Conservation (phyloP, 2,888 invertebrate species). For the Drosophila robusta region DNA sequence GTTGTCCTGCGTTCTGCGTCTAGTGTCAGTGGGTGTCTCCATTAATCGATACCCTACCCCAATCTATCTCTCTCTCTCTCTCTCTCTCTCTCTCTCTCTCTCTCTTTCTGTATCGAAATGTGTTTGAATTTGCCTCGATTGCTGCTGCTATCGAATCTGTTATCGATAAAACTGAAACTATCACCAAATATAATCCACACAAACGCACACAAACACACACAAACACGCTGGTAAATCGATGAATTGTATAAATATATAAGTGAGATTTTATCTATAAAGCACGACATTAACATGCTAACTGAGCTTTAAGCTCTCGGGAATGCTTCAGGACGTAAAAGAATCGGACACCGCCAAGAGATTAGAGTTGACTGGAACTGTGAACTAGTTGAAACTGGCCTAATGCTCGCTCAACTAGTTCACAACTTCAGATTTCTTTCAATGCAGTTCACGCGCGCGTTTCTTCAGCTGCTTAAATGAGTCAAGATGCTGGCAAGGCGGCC, state of each 20-base stretch:
- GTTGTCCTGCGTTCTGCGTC: constrained; percentile 43
- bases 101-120: constrained; percentile 49
- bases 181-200: neutral
- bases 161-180: constrained; percentile 16
- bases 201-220: constrained; percentile 14
- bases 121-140: constrained; percentile 59
- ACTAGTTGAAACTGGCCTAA: neutral
- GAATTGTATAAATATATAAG: neutral
- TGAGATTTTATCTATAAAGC: constrained; percentile 1
- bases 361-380: constrained; percentile 8
- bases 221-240: neutral
- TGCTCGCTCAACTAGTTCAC: constrained; percentile 7
- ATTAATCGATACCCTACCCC: neutral
- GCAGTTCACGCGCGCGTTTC: constrained; percentile 38
- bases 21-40: constrained; percentile 43
- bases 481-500: constrained; percentile 76
- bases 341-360: neutral
- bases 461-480: constrained; percentile 78
- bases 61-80: neutral
- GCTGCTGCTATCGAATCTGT: constrained; percentile 41
- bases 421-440: neutral
- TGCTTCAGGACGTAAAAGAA: neutral
- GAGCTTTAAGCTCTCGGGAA: constrained; percentile 5
- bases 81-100: constrained; percentile 4
- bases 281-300: neutral